phyloP scores from a whole-genome alignment of 2,113 vertebrate species.

The rat (Rattus norvegicus) region DNA sequence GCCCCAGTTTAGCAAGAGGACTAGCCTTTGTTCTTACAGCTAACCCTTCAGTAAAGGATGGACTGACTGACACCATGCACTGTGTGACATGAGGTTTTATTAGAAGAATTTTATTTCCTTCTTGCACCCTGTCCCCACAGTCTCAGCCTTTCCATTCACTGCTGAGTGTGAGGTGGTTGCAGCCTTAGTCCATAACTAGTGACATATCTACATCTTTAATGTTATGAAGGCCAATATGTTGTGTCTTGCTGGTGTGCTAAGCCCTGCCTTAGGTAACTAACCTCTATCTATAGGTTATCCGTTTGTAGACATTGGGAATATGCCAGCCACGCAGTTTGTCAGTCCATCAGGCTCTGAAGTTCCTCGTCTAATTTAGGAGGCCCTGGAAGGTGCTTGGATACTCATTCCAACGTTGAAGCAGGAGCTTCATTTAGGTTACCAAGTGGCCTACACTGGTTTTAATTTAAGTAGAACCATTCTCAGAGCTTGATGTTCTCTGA shows the following conservation, averaged over 20 bases:
- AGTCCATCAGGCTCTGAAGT: background rate
- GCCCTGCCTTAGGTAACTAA: background rate
- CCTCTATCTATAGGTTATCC: conserved; percentile 21
- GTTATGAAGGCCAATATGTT: background rate
- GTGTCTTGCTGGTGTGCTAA: background rate
- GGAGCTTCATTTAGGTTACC: background rate
- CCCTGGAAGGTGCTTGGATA: background rate
- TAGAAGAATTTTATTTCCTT: conserved; percentile 11
- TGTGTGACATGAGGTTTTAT: background rate
- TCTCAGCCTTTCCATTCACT: background rate
- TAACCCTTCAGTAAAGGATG: background rate
- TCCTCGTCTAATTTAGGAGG: background rate
- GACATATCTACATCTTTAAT: background rate
- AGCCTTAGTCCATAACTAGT: background rate
- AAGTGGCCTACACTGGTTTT: background rate
- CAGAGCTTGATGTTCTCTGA: background rate
- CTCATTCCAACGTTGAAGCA: background rate
- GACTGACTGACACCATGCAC: background rate
- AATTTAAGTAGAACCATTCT: background rate
- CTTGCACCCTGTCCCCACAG: background rate
- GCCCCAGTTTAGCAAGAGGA: background rate
- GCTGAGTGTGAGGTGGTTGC: background rate
- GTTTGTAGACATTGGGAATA: background rate
- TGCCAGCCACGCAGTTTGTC: background rate
- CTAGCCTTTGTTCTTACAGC: background rate